phyloP scores from a whole-genome alignment of 2,888 invertebrate species.

The Hesperia comma region DNA sequence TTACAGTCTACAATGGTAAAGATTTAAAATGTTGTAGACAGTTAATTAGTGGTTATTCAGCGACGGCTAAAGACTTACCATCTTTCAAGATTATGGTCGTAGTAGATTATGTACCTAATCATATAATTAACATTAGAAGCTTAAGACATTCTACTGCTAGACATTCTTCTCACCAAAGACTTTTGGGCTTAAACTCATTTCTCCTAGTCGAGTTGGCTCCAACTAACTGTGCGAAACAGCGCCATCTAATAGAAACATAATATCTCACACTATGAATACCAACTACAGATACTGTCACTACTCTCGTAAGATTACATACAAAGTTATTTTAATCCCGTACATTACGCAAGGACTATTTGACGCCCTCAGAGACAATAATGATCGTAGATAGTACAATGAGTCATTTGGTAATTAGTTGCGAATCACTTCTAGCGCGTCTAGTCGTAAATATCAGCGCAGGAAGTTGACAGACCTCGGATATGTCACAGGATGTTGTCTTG shows the following conservation, averaged over 20 bases:
- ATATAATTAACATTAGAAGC: too few relatives aligned
- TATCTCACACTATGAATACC: background rate
- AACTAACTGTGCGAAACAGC: background rate
- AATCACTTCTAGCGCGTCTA: conserved; percentile 24
- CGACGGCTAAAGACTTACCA: too few relatives aligned
- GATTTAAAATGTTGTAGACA: too few relatives aligned
- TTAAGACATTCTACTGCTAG: too few relatives aligned
- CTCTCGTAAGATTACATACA: background rate
- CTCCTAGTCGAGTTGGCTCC: too few relatives aligned
- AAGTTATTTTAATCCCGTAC: background rate
- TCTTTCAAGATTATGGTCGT: too few relatives aligned
- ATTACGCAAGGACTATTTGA: background rate
- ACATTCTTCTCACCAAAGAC: too few relatives aligned
- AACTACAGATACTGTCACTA: background rate
- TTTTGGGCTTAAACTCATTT: too few relatives aligned
- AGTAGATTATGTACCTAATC: too few relatives aligned
- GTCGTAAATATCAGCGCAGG: conserved; percentile 40
- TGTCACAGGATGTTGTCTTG: conserved; percentile 41
- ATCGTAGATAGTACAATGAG: conserved; percentile 12
- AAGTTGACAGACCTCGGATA: conserved; percentile 45
- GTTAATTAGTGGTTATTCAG: too few relatives aligned
- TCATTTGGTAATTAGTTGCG: conserved; percentile 27
- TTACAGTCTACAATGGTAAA: too few relatives aligned
- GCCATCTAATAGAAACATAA: background rate
- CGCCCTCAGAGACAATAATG: background rate